Percentiles rank a stretch among this genome's conserved stretches.
Conservation (phyloP, 2,797 vertebrate genomes). For the Smutsia gigantea region DNA sequence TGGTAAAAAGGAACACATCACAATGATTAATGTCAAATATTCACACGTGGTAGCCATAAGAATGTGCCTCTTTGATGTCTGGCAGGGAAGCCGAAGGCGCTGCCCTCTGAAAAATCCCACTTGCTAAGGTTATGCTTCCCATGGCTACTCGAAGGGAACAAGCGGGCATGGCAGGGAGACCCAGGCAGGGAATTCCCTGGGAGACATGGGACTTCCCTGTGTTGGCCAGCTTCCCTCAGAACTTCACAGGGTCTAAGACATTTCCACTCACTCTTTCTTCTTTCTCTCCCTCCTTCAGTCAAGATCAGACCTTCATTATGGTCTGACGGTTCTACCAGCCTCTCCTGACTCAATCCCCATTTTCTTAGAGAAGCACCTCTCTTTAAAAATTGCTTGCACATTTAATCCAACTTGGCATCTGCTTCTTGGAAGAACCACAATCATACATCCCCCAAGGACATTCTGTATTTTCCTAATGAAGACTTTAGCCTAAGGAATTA, state of each 20-base stretch:
- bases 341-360: neutral
- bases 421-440: neutral
- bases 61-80: neutral
- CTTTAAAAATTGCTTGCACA: neutral
- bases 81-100: neutral
- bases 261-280: neutral
- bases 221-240: neutral
- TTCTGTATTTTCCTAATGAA: neutral
- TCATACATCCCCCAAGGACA: neutral
- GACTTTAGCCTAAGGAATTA: neutral
- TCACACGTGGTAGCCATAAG: neutral
- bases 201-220: neutral
- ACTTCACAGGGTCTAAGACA: neutral
- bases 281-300: neutral
- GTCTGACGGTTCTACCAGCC: neutral
- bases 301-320: neutral
- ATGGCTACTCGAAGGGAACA: fast-evolving
- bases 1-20: neutral
- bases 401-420: neutral
- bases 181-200: neutral
- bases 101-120: neutral
- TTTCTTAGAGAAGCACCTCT: neutral
- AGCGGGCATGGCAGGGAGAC: too few species aligned
- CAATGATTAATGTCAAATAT: neutral
- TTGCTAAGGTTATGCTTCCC: neutral